These are phyloP conservation scores for Macroglossus sobrinus DNA, from an alignment of 2,113 vertebrate genomes.

Conservation along the genomic window DNA sequence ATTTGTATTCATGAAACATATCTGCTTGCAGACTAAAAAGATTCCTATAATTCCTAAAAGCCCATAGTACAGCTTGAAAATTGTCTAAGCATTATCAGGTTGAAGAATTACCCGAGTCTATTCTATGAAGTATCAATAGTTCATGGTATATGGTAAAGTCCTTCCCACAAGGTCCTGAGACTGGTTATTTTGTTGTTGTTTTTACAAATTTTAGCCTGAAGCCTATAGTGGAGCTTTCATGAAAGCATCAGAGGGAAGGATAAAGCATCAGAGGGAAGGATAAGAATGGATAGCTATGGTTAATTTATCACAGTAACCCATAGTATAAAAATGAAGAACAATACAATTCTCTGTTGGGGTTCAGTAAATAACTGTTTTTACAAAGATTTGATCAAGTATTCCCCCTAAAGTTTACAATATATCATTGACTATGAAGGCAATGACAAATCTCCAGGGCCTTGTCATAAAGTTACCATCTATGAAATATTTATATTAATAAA, in stretches of 20 bases:
- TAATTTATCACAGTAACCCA: not conserved
- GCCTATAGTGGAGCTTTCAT: not conserved
- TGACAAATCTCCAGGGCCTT: not conserved
- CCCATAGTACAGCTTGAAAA: not conserved
- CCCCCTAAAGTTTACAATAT: not conserved
- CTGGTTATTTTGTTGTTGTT: not conserved
- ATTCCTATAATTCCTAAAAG: not conserved
- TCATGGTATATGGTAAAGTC: not conserved
- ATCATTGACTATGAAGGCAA: not conserved
- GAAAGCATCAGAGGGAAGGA: not conserved
- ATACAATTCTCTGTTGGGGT: not conserved
- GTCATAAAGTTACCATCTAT: not conserved
- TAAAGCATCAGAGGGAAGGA: too few relatives aligned
- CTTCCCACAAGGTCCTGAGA: not conserved
- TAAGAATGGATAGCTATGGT: not conserved
- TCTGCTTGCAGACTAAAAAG: not conserved
- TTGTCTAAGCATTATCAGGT: not conserved
- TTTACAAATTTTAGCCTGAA: not conserved
- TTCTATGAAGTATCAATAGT: not conserved
- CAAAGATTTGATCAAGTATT: not conserved
- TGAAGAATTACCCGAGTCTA: not conserved
- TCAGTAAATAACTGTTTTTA: not conserved
- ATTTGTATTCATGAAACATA: not conserved
- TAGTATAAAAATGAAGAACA: not conserved
- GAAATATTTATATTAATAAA: slow-evolving; percentile 31